Percentiles rank a stretch among this genome's conserved stretches.
These are phyloP conservation scores for Scrobipalpa costella DNA, from an alignment of 2,888 invertebrate species.

Conservation along the genomic window DNA sequence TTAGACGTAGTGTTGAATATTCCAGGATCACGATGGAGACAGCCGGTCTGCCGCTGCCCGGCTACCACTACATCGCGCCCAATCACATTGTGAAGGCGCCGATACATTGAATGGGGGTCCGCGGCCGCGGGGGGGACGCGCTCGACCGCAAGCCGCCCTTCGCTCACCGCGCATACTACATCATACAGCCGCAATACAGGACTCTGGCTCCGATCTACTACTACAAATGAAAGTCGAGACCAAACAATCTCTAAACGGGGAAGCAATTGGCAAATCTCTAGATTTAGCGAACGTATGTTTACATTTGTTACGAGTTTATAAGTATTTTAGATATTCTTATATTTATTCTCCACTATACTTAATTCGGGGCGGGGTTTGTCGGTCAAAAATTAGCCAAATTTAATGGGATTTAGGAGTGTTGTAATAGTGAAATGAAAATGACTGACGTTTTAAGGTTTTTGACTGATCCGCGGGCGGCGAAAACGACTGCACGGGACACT, in stretches of 20 bases:
- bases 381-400: constrained; percentile 40
- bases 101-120: constrained; percentile 87
- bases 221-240: constrained; percentile 65
- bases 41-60: constrained; percentile 93
- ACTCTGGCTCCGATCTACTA: constrained; percentile 70
- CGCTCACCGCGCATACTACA: constrained; percentile 24
- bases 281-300: constrained; percentile 74
- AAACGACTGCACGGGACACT: constrained; percentile 40
- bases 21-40: constrained; percentile 98
- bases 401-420: constrained; percentile 20
- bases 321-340: constrained; percentile 87
- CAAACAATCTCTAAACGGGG: constrained; percentile 59
- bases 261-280: constrained; percentile 63
- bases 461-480: constrained; percentile 57
- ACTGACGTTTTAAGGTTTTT: constrained; percentile 65
- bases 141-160: constrained; percentile 44
- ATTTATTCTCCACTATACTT: constrained; percentile 83
- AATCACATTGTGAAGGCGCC: constrained; percentile 96
- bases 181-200: constrained; percentile 47
- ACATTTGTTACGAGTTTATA: constrained; percentile 82
- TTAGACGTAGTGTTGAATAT: constrained; percentile 44
- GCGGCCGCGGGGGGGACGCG: constrained; percentile 50
- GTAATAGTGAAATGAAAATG: constrained; percentile 43
- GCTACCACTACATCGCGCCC: constrained; percentile 95
- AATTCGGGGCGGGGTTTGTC: constrained; percentile 62